Conservation (phyloP, 2,113 vertebrate species). For the Asarcornis scutulata region DNA sequence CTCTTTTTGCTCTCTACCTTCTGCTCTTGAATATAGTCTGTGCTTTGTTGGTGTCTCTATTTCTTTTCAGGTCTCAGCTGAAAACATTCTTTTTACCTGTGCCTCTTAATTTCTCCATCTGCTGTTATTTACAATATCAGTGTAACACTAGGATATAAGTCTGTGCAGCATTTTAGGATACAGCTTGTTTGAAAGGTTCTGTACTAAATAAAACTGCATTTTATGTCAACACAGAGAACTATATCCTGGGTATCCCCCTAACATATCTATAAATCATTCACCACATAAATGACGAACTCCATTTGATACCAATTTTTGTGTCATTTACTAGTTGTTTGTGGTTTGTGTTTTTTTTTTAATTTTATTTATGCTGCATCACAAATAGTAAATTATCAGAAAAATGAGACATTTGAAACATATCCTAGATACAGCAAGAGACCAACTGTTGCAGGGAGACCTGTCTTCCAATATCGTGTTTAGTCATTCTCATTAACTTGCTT, state of each 20-base stretch:
- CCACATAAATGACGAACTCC: neutral
- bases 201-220: conserved; percentile 17
- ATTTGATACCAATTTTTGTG: conserved; percentile 32
- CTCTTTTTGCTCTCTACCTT: neutral
- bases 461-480: neutral
- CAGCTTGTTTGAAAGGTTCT: conserved; percentile 23
- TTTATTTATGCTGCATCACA: conserved; percentile 32
- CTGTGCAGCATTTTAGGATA: conserved; percentile 15
- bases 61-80: conserved; percentile 14
- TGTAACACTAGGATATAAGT: neutral
- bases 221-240: conserved; percentile 41
- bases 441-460: neutral
- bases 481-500: neutral
- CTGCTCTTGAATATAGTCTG: neutral
- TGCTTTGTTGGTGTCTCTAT: neutral
- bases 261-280: conserved; percentile 17
- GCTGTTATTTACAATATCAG: conserved; percentile 24
- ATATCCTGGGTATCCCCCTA: neutral
- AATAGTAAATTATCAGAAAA: neutral
- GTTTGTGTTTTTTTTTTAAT: neutral
- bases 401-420: neutral
- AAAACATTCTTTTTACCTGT: conserved; percentile 15
- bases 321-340: neutral
- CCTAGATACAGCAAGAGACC: neutral
- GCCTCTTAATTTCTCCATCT: conserved; percentile 14